Base-by-base conservation (phyloP, 1,140 invertebrate genomes). In the Ephestia elutella region DNA sequence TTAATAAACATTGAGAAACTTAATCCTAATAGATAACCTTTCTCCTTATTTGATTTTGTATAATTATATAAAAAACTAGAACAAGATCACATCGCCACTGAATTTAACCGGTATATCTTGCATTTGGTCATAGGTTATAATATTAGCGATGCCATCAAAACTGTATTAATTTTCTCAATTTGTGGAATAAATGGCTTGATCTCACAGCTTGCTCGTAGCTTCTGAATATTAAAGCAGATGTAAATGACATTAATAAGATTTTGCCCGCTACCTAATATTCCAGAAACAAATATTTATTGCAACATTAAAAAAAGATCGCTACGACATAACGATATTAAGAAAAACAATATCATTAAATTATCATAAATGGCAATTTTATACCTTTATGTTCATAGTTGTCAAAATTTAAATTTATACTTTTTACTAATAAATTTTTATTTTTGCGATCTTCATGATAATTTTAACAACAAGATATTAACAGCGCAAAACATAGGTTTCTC, bases 281-380 rank as follows among this genome's bases (percentile, higher is more conserved):
- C 15, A 44, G 5, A 4, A 44, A 15, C n/a, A 44, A 44, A 44
- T 44, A 44, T 44, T 44, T 44, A 15, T 44, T 44, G 15, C 38
- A 44, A 44, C 38, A 44, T 44, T 15, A 44, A 15, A 44, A 11
- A 4, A n/a, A 15, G 2, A 44, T 32, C 30, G 7, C 30, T 32
- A 11, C 30, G 38, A 44, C 15, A 44, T 44, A 17, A 17, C n/a
- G 15, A 10, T 44, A 44, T 15, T 15, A 44, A 15, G 7, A 15
- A 44, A 44, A 44, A 44, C n/a, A 15, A 44, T 44, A 44, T 44
- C 38, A 44, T 44, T 44, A 44, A 44, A 44, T 44, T 44, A 44
- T 44, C 15, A 17, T 44, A 10, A 44, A 44, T 44, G 38, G 15
- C 13, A 44, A 44, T 44, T 44, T 15, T 44, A 44, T 44, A 15